Percentiles rank a stretch among this genome's conserved stretches.
phyloP scores from a whole-genome alignment of 2,113 vertebrate genomes.

The Lichenostomus cassidix region DNA sequence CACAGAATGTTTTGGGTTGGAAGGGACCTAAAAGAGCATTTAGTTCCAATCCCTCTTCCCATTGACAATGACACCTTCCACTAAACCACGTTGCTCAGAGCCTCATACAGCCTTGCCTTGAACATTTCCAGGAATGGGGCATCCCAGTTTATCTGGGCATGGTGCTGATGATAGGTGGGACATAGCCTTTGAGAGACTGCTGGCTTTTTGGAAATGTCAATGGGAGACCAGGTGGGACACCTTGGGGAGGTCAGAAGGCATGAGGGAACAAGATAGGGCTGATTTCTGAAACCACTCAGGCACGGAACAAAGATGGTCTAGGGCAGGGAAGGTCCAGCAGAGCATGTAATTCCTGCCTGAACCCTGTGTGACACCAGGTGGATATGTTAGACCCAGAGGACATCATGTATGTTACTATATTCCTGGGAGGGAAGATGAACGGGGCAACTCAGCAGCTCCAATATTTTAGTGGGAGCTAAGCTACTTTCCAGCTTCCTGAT shows the following conservation, averaged over 20 bases:
- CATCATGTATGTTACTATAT: too few species aligned
- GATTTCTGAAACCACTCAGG: neutral
- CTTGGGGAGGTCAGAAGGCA: neutral
- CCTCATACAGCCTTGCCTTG: neutral
- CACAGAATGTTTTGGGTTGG: neutral
- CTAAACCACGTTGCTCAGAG: neutral
- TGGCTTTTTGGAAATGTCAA: neutral
- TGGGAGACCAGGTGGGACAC: neutral
- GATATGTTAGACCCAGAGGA: neutral
- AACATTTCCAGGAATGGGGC: neutral
- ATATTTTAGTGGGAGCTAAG: neutral
- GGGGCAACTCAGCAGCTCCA: neutral
- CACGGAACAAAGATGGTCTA: neutral
- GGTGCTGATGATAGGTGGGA: neutral
- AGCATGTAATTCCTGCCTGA: neutral
- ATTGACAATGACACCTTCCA: accelerated
- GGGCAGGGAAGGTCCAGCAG: neutral
- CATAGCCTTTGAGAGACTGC: neutral
- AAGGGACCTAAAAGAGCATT: neutral
- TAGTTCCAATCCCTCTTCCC: neutral
- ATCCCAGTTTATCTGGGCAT: neutral
- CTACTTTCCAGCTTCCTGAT: neutral
- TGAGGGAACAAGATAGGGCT: neutral
- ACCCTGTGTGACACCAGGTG: neutral
- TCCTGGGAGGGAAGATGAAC: neutral